A percentile compares a stretch with the other conserved stretches of the same genome.
Evolutionary conservation across 2,113 vertebrate species (phyloP).

Genomic region (Anguilla japonica): DNA sequence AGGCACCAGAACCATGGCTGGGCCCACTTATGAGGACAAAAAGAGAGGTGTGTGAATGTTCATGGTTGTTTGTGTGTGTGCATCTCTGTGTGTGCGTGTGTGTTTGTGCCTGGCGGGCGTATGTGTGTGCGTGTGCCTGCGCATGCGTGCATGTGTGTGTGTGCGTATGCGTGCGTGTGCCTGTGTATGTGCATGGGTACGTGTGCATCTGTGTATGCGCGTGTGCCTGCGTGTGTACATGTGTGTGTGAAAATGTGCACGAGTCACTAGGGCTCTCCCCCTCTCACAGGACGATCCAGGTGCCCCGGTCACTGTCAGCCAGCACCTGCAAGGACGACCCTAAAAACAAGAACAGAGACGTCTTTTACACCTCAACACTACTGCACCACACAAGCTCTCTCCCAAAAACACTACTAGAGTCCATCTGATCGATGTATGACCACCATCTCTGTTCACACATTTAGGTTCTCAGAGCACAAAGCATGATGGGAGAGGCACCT

Average conservation of each 20-base stretch:
- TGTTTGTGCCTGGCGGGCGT: not conserved
- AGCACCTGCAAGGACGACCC: conserved; percentile 86
- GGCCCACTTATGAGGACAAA: not conserved
- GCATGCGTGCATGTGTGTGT: conserved; percentile 4
- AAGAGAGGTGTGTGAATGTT: conserved; percentile 9
- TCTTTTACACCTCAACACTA: not conserved
- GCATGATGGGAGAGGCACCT: conserved; percentile 61
- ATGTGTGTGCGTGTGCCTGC: not conserved
- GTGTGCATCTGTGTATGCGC: conserved; percentile 8
- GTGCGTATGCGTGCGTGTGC: not conserved
- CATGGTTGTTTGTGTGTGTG: conserved; percentile 8
- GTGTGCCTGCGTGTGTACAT: not conserved
- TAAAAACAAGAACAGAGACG: conserved; percentile 41
- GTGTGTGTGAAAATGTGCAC: not conserved
- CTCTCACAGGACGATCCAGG: conserved; percentile 85
- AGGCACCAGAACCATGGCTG: not conserved
- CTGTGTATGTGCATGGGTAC: conserved; percentile 18
- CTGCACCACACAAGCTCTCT: not conserved
- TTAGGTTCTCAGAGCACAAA: too few species aligned
- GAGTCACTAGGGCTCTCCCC: not conserved
- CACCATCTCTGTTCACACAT: not conserved
- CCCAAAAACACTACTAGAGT: not conserved
- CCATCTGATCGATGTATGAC: too few species aligned
- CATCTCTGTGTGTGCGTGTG: not conserved
- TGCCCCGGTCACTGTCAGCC: conserved; percentile 84